phyloP scores from a whole-genome alignment of 2,113 vertebrate species.

The Euleptes europaea region DNA sequence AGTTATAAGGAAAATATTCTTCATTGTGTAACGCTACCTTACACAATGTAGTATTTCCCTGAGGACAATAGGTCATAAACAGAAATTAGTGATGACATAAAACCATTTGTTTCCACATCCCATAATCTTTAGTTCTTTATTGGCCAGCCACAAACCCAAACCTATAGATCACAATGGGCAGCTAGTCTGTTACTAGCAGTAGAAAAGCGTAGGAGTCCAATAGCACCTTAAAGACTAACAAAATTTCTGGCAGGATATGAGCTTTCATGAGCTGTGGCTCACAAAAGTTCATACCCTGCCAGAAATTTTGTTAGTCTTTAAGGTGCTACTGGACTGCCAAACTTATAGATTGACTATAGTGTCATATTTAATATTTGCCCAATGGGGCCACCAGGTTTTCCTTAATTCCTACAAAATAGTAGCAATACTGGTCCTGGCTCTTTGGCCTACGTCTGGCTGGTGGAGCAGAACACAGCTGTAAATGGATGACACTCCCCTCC shows the following conservation, averaged over 20 bases:
- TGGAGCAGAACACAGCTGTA: too few relatives aligned
- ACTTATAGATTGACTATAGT: not conserved
- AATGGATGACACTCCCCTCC: not conserved
- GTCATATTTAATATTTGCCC: not conserved
- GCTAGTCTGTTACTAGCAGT: too few relatives aligned
- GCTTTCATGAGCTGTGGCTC: too few relatives aligned
- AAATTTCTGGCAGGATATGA: too few relatives aligned
- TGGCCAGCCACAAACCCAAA: not conserved
- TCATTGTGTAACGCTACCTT: constrained; percentile 13
- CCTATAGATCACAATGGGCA: too few relatives aligned
- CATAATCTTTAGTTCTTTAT: not conserved
- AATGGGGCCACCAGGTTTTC: not conserved
- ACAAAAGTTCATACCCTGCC: too few relatives aligned
- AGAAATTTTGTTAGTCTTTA: too few relatives aligned
- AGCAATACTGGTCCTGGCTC: not conserved
- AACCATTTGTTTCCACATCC: not conserved
- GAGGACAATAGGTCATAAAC: not conserved
- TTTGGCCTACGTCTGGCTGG: not conserved
- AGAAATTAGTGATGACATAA: not conserved
- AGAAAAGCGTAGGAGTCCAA: too few relatives aligned
- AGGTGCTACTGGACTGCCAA: too few relatives aligned
- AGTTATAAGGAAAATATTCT: not conserved
- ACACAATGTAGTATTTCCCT: constrained; percentile 23
- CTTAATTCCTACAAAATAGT: not conserved
- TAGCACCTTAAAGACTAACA: too few relatives aligned